A percentile compares a stretch with the other conserved stretches of the same genome.
phyloP scores from a whole-genome alignment of 2,888 invertebrate genomes.

The Melanargia galathea region DNA sequence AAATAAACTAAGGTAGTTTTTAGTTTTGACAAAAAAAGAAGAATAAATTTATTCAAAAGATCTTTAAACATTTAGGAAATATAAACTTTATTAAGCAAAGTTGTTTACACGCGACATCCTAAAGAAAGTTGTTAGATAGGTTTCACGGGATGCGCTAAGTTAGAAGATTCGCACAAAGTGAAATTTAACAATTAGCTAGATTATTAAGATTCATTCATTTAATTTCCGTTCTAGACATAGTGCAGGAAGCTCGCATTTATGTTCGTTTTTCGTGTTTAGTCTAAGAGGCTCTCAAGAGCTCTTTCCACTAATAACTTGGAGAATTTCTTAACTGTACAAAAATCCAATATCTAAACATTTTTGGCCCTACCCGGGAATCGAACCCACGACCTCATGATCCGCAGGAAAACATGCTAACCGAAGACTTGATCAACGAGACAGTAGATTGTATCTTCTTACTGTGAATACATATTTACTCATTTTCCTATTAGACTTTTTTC shows the following conservation, averaged over 20 bases:
- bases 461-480: too few relatives aligned
- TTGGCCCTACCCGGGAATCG: too few relatives aligned
- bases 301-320: too few relatives aligned
- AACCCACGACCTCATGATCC: too few relatives aligned
- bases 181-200: conserved; percentile 18
- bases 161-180: conserved; percentile 13
- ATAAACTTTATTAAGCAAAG: conserved; percentile 14
- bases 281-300: background rate
- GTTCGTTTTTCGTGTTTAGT: background rate
- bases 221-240: conserved; percentile 9
- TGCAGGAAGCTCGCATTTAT: background rate
- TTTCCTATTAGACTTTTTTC: too few relatives aligned
- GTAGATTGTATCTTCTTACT: too few relatives aligned
- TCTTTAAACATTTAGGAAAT: conserved; percentile 11
- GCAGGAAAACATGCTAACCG: too few relatives aligned
- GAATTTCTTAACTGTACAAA: too few relatives aligned
- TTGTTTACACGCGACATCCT: conserved; percentile 24
- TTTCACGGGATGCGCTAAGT: conserved; percentile 29
- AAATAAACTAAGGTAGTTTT: background rate
- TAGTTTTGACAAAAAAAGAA: background rate
- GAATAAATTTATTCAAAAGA: too few relatives aligned
- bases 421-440: too few relatives aligned
- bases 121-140: conserved; percentile 30
- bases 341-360: too few relatives aligned
- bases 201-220: conserved; percentile 15